Percentiles rank a stretch among this genome's conserved stretches.
Evolutionary conservation across 1,140 invertebrate species (phyloP).

Genomic region (Drosophila athabasca): DNA sequence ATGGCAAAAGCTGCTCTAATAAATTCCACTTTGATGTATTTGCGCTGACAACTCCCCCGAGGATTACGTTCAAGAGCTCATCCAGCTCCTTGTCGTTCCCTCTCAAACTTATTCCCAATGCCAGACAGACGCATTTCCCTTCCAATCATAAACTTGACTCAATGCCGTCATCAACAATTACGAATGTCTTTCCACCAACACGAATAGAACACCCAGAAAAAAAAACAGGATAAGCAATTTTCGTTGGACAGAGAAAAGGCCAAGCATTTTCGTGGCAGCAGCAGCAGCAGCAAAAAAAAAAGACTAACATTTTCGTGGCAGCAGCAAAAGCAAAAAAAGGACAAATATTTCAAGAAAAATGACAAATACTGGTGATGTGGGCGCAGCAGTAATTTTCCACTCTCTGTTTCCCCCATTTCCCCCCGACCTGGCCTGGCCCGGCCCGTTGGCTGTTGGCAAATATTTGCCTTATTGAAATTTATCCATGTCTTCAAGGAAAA

Average conservation of each 20-base stretch:
- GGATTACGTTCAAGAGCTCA: background rate
- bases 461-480: slow-evolving; percentile 43
- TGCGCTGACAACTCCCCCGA: slow-evolving; percentile 41
- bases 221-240: too few species aligned
- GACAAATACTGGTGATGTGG: too few species aligned
- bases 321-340: slow-evolving; percentile 3
- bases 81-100: background rate
- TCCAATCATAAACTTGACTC: slow-evolving; percentile 39
- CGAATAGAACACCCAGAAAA: too few species aligned
- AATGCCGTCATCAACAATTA: slow-evolving; percentile 52
- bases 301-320: too few species aligned
- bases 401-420: background rate
- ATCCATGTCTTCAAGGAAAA: slow-evolving; percentile 38
- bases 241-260: too few species aligned
- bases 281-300: slow-evolving; percentile 13
- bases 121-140: slow-evolving; percentile 8
- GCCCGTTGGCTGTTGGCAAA: slow-evolving; percentile 28
- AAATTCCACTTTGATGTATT: slow-evolving; percentile 51
- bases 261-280: too few species aligned
- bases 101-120: slow-evolving; percentile 15
- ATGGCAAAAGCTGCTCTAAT: slow-evolving; percentile 48
- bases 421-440: too few species aligned
- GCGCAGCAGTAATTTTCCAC: slow-evolving; percentile 19
- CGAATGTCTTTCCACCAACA: slow-evolving; percentile 28
- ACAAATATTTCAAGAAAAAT: too few species aligned